Percentiles rank a stretch among this genome's conserved stretches.
phyloP scores from a whole-genome alignment of 2,888 invertebrate genomes.

The Drosophila emarginata region DNA sequence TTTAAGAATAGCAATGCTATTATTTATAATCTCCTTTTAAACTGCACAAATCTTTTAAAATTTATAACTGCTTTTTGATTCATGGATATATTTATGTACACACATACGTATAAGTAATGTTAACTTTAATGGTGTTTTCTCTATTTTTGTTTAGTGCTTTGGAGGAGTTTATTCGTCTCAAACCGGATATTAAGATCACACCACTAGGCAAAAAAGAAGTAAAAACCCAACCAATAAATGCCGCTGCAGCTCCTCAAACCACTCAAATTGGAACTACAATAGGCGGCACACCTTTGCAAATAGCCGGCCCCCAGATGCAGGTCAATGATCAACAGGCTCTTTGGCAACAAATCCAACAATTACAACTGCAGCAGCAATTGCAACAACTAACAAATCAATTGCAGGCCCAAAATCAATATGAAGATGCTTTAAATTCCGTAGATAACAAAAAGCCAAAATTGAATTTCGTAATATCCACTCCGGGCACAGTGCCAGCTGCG shows the following conservation, averaged over 20 bases:
- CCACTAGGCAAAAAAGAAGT: slow-evolving; percentile 67
- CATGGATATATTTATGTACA: too few species aligned
- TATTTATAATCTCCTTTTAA: too few species aligned
- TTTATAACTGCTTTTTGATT: background rate
- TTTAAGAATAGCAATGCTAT: too few species aligned
- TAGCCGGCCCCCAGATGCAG: slow-evolving; percentile 55
- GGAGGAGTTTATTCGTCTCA: slow-evolving; percentile 81
- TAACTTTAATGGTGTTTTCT: too few species aligned
- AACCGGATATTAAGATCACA: slow-evolving; percentile 82
- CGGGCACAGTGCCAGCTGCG: slow-evolving; percentile 50
- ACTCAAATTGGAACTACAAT: slow-evolving; percentile 33
- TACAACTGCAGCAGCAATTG: slow-evolving; percentile 48
- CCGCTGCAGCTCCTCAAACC: background rate
- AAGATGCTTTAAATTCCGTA: slow-evolving; percentile 50
- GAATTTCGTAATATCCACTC: slow-evolving; percentile 81
- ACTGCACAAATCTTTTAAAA: too few species aligned
- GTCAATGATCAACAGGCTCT: slow-evolving; percentile 70
- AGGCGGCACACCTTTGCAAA: slow-evolving; percentile 23
- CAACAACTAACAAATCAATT: slow-evolving; percentile 44
- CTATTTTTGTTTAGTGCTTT: slow-evolving; percentile 65
- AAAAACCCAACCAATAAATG: background rate
- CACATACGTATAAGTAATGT: too few species aligned
- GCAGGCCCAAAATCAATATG: slow-evolving; percentile 29
- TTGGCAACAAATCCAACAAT: slow-evolving; percentile 65
- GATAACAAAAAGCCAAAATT: slow-evolving; percentile 81